Evolutionary conservation across 1,140 invertebrate species (phyloP).

Genomic region (Diorhabda carinulata): DNA sequence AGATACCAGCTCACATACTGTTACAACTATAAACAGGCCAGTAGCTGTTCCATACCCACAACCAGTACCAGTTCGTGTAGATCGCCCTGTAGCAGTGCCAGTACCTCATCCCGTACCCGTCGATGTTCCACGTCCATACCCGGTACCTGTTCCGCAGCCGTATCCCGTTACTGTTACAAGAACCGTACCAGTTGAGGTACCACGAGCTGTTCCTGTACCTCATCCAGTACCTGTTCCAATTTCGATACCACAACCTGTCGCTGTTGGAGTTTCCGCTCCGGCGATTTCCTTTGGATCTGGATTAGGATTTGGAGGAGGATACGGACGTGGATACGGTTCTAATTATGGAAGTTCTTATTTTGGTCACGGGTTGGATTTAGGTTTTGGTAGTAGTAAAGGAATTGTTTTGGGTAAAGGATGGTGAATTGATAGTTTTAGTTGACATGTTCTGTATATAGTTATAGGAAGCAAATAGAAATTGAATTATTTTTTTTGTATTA

Average conservation of each 20-base stretch:
- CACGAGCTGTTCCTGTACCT: conserved; percentile 27
- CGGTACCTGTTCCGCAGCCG: conserved; percentile 37
- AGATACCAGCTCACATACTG: conserved; percentile 5
- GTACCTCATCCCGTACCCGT: conserved; percentile 30
- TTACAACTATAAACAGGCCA: conserved; percentile 30
- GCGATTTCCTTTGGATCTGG: not conserved
- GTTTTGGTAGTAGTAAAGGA: not conserved
- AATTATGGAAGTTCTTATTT: no score
- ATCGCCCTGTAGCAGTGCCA: conserved; percentile 43
- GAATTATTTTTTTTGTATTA: not conserved
- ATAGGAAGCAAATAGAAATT: not conserved
- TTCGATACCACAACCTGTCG: conserved; percentile 31
- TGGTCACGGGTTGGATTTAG: no score
- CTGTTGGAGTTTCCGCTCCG: conserved; percentile 22
- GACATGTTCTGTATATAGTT: no score
- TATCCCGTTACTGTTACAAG: conserved; percentile 29
- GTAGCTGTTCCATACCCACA: conserved; percentile 41
- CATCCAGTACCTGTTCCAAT: conserved; percentile 32
- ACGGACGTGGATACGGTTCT: not conserved
- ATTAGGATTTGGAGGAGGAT: not conserved
- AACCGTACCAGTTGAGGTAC: conserved; percentile 30
- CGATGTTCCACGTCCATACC: conserved; percentile 33
- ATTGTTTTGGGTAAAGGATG: conserved; percentile 1
- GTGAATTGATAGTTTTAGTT: not conserved
- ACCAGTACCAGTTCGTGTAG: conserved; percentile 45